These are phyloP conservation scores for Lindbergichthys nudifrons DNA, from an alignment of 2,797 vertebrate species.

Conservation along the genomic window DNA sequence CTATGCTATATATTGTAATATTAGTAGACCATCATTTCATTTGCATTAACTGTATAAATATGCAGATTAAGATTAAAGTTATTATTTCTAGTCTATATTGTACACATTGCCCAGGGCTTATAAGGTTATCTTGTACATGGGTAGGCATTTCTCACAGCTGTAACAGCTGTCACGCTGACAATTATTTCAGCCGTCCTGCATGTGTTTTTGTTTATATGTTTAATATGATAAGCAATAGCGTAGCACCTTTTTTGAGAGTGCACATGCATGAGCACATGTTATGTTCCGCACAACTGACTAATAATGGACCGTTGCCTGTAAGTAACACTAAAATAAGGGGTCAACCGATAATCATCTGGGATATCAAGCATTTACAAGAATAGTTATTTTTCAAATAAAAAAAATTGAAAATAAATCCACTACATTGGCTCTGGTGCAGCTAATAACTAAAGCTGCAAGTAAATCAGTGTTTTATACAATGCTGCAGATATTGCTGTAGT, in stretches of 20 bases:
- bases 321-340: slow-evolving; percentile 1
- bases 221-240: slow-evolving; percentile 49
- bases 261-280: slow-evolving; percentile 65
- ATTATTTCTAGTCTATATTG: slow-evolving; percentile 18
- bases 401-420: too few species aligned
- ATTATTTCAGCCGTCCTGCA: slow-evolving; percentile 59
- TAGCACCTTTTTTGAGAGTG: slow-evolving; percentile 45
- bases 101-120: slow-evolving; percentile 27
- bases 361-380: too few species aligned
- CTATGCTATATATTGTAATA: slow-evolving; percentile 22
- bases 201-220: slow-evolving; percentile 65
- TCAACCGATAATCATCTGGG: too few species aligned
- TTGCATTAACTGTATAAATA: slow-evolving; percentile 29
- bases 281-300: slow-evolving; percentile 64
- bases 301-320: slow-evolving; percentile 1
- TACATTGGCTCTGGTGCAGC: too few species aligned
- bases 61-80: slow-evolving; percentile 17
- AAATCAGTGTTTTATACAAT: too few species aligned
- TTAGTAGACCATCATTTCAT: slow-evolving; percentile 9
- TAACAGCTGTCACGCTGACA: slow-evolving; percentile 33
- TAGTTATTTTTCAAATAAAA: too few species aligned
- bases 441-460: too few species aligned
- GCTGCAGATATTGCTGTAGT: too few species aligned
- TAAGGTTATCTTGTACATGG: slow-evolving; percentile 62
- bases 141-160: slow-evolving; percentile 52